Evolutionary conservation across 1,140 invertebrate species (phyloP), one percentile per base, ranked within the genome.

Genomic region (Drosophila punjabiensis): DNA sequence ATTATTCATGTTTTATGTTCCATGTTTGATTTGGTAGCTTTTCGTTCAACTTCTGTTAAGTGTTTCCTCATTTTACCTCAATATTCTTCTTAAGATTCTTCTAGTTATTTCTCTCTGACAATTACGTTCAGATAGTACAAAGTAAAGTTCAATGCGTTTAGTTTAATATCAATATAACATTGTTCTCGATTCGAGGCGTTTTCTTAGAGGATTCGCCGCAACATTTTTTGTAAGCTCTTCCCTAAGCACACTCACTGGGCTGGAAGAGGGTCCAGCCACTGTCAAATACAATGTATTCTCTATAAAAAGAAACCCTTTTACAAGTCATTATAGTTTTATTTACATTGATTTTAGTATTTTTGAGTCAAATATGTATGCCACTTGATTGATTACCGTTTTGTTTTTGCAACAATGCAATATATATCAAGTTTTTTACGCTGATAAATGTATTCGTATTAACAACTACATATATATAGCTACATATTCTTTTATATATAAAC

Each of bases 351-450:
- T 35, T 16, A 45, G 11, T 64, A 30, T 60, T 45, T 53, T 68
- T n/a, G 33, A 37, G 55, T 47, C 28, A 16, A 16, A 28, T 59
- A 70, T 79, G 68, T 79, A 63, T 81, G 79, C 28, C 56, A 45
- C 52, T 69, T 68, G 71, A 33, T 52, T 64, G 30, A 68, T 48
- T 67, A 37, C n/a, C 37, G 5, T 39, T 58, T 68, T 68, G 50
- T 66, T 66, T 68, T 65, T 86, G 74, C 82, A 64, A 82, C 67
- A 41, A 56, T 65, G 76, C 66, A 84, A 78, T 82, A 73, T 73
- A 59, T 77, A 45, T 35, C 60, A 53, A 67, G 20, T 39, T 75
- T 33, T 50, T 20, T 81, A 37, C 71, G 79, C 82, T 76, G 53
- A 79, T 88, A 69, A 69, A 79, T 66, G 65, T 87, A 75, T 60